Base-by-base conservation (phyloP, 1,140 invertebrate genomes). In the Planococcus citri region DNA sequence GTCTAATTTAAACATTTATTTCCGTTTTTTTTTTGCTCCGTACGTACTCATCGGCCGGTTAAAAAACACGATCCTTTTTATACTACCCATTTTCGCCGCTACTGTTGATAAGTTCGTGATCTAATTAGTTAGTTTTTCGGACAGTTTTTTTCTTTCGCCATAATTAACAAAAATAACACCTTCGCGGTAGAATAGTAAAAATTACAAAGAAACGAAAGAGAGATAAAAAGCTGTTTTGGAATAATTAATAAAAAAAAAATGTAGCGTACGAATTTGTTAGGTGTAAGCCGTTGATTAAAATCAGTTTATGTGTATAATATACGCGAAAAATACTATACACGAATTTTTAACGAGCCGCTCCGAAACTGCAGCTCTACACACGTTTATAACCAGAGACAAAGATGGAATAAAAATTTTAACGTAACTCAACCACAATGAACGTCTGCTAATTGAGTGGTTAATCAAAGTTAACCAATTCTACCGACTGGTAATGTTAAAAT, bases 1-100 rank as follows among this genome's bases (percentile, higher is more conserved):
- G 41, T 51, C 41, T 51, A 51, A 51, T 51, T 51, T 51, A 51
- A 51, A 51, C 41, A 51, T 51, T 51, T 51, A 51, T 51, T 51
- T 51, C 41, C 41, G 33, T 37, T 51, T 51, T 51, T 33, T 33
- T 33, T 33, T 33, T 12, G 29, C 29, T 33, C 29, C 12, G 4
- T 33, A 6, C 17, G 6, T 51, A 51, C 41, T 51, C 41, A 20
- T 51, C n/a, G 41, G 29, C 41, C 41, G 12, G 41, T 51, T 51
- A 51, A 51, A 51, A 51, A 51, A 51, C 41, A 51, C 41, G 41
- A 51, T 51, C 41, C 41, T 51, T 51, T n/a, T 51, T 51, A 51
- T 51, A 51, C 3, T 33, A n/a, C n/a, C n/a, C n/a, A 51, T 51
- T 51, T 51, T 51, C 41, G 41, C 41, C 41, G 41, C 41, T 51